Percentiles rank a stretch among this genome's conserved stretches.
phyloP scores from a whole-genome alignment of 1,140 invertebrate species.

The Trialeurodes vaporariorum region DNA sequence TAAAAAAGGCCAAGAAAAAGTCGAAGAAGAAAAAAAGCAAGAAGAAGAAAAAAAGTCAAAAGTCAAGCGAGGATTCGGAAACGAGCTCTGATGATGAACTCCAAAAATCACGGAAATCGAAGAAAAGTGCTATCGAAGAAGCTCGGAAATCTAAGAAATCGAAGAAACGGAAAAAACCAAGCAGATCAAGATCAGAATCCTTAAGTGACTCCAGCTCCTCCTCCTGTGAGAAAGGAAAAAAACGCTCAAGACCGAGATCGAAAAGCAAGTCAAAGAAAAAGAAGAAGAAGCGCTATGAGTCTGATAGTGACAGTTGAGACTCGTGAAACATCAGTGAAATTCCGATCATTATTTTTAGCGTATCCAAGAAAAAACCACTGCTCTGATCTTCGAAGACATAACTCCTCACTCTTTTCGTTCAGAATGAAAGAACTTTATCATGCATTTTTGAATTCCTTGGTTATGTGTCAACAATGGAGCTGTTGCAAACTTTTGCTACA shows the following conservation, averaged over 20 bases:
- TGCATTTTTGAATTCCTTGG: too few species aligned
- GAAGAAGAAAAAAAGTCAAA: conserved; percentile 8
- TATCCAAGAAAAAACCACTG: too few species aligned
- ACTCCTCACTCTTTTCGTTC: too few species aligned
- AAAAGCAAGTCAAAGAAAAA: neutral
- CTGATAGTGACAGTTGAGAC: neutral
- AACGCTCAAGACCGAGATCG: too few species aligned
- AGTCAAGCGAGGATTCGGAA: neutral
- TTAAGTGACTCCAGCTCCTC: neutral
- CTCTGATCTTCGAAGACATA: too few species aligned
- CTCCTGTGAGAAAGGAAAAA: too few species aligned
- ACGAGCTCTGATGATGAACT: neutral
- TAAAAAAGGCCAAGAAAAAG: conserved; percentile 41
- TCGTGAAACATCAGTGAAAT: neutral
- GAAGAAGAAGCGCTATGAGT: neutral
- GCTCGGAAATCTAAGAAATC: neutral
- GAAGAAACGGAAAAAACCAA: neutral
- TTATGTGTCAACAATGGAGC: too few species aligned
- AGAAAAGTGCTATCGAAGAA: neutral
- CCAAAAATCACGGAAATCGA: neutral
- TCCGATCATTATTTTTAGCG: too few species aligned
- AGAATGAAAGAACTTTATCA: too few species aligned
- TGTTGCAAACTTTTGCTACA: too few species aligned
- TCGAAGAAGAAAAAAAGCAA: conserved; percentile 39
- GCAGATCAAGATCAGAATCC: neutral